Evolutionary conservation across 2,888 invertebrate genomes (phyloP), one percentile per base, ranked within the genome.

Genomic region (Heliconius aoede): DNA sequence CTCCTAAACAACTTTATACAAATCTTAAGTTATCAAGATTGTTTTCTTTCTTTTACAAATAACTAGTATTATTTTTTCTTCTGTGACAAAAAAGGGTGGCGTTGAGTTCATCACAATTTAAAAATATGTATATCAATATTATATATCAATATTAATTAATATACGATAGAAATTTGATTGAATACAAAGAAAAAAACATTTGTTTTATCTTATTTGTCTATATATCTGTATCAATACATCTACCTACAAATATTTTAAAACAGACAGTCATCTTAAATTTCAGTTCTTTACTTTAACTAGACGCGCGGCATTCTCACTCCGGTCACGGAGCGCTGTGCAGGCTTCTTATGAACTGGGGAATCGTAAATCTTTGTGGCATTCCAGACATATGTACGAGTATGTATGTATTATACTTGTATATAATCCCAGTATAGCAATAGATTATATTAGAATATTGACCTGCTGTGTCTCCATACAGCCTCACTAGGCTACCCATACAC

Each of bases 321-420:
- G 26, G 65, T 73, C 73, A 73, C 65, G 73, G 65, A 73, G 62
- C 40, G 73, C 65, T 65, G 64, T 64, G 73, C 64, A 65, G 67
- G 73, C 65, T 65, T 36, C 72, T 72, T 72, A 72, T 64, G 55
- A 73, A 65, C 73, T 55, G 58, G 73, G 73, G 73, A 65, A 65
- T 73, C 65, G 65, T 73, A 73, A 73, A 73, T 65, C 65, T 65
- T 67, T 73, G 73, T 73, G 65, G 65, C 55, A 36, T 73, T 67
- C 73, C 11, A 46, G 73, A 60, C 40, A 65, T 65, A 64, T 64
- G n/a, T n/a, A 21, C 30, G 21, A 21, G 65, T 65, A 65, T 65
- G 36, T 64, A 32, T 36, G 32, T 64, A 13, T 64, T 21, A 13
- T 21, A 32, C 28, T 13, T 28, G 28, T 64, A 73, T 73, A 65